Evolutionary conservation across 2,113 vertebrate species (phyloP), one percentile per base, ranked within the genome.

Genomic region (Regulus satrapa): DNA sequence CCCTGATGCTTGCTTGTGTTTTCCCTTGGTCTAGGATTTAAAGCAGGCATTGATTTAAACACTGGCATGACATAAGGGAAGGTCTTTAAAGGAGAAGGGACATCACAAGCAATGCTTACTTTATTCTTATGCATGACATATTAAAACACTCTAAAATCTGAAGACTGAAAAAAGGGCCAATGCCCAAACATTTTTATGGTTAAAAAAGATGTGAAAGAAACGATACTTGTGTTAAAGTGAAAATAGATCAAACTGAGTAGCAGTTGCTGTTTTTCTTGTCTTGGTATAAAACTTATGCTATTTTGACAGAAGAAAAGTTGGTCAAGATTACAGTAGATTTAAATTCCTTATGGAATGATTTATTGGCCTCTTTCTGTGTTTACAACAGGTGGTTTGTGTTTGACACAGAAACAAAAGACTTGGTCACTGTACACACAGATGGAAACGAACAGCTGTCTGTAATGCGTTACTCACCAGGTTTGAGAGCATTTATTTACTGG

Each of bases 381-480:
- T 90, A 81, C 82, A 58, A 97, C 98, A 99, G 99, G 98, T 99
- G 99, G 99, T 98, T 99, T 97, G 99, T 99, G 68, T 98, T 99
- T 95, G 99, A 99, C 97, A 99, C 99, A 3, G 99, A 99, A 95
- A 98, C 99, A 18, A 99, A 99, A 96, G 99, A 99, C 97, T 95
- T 99, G 94, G 99, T 99, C 95, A 99, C 99, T 3, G 98, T 99
- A 71, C 99, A 99, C 98, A 99, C 99, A 66, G 99, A 99, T 93
- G 99, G 99, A 46, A 99, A 99, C 0, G 99, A 99, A 58, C 99
- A 99, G 98, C 98, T 99, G 90, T 99, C 99, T 5, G 99, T 99
- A 41, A 98, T 99, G 98, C 98, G 98, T 75, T 99, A 98, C 82
- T 98, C 99, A 18, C 99, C 99, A 98, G 99, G 99, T 99, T 69